Evolutionary conservation across 2,888 invertebrate species (phyloP).

Genomic region (Agrilus biguttatus): DNA sequence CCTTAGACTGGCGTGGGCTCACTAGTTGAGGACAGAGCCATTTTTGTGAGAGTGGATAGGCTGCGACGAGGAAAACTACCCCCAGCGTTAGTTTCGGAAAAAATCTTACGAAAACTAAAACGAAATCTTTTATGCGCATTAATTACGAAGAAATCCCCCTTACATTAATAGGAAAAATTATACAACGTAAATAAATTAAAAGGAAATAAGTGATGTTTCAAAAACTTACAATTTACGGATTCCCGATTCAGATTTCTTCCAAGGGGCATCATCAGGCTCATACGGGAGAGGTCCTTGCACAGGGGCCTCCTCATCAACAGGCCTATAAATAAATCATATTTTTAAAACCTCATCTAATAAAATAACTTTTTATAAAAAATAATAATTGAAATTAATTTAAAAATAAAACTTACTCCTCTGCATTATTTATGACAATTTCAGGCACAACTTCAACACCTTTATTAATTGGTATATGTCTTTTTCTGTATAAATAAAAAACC

Average conservation of each 20-base stretch:
- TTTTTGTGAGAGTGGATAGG: slow-evolving; percentile 64
- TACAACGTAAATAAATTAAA: background rate
- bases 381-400: slow-evolving; percentile 1
- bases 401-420: slow-evolving; percentile 8
- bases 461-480: background rate
- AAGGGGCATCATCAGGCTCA: slow-evolving; percentile 95
- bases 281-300: slow-evolving; percentile 94
- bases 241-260: slow-evolving; percentile 77
- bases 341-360: background rate
- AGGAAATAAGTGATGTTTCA: background rate
- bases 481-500: background rate
- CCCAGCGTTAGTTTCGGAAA: slow-evolving; percentile 61
- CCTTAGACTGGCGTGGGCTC: slow-evolving; percentile 26
- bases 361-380: background rate
- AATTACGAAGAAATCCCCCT: background rate
- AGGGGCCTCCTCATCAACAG: slow-evolving; percentile 64
- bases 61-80: slow-evolving; percentile 68
- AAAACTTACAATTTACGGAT: slow-evolving; percentile 77
- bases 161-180: no score
- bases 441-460: background rate
- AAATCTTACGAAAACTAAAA: slow-evolving; percentile 77
- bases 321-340: slow-evolving; percentile 20
- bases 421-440: background rate
- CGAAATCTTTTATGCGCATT: slow-evolving; percentile 1
- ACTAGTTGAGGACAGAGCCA: slow-evolving; percentile 40